phyloP scores from a whole-genome alignment of 2,113 vertebrate genomes.

The Columba livia region DNA sequence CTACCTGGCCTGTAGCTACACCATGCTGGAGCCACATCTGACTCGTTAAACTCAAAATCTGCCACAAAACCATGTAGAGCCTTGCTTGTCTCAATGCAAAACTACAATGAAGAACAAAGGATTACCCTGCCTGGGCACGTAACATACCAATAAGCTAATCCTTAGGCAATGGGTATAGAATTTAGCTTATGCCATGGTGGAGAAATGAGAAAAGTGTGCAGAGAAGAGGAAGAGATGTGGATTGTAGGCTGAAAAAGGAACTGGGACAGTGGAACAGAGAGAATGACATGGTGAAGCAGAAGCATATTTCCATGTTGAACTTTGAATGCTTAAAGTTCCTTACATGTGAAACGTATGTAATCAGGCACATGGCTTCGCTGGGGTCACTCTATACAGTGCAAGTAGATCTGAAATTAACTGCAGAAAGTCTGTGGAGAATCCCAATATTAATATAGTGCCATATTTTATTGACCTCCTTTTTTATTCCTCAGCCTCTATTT shows the following conservation, averaged over 20 bases:
- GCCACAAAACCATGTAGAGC: neutral
- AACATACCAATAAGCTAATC: neutral
- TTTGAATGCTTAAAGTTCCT: neutral
- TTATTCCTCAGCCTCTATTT: neutral
- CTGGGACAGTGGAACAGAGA: neutral
- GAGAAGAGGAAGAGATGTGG: neutral
- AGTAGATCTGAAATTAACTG: neutral
- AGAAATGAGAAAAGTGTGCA: neutral
- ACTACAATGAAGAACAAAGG: neutral
- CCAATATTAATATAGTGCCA: neutral
- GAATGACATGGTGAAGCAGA: neutral
- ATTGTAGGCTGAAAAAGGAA: neutral
- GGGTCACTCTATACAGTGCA: neutral
- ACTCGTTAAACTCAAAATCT: neutral
- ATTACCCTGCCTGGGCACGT: neutral
- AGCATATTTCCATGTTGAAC: neutral
- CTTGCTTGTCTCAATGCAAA: neutral
- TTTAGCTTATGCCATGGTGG: neutral
- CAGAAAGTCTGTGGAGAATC: neutral
- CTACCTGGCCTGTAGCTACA: neutral
- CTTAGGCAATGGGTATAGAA: neutral
- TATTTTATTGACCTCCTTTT: neutral
- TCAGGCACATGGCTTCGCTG: neutral
- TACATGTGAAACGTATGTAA: neutral
- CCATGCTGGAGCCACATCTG: neutral